These are phyloP conservation scores for Ornithorhynchus anatinus DNA, from an alignment of 2,113 vertebrate species.

Conservation along the genomic window DNA sequence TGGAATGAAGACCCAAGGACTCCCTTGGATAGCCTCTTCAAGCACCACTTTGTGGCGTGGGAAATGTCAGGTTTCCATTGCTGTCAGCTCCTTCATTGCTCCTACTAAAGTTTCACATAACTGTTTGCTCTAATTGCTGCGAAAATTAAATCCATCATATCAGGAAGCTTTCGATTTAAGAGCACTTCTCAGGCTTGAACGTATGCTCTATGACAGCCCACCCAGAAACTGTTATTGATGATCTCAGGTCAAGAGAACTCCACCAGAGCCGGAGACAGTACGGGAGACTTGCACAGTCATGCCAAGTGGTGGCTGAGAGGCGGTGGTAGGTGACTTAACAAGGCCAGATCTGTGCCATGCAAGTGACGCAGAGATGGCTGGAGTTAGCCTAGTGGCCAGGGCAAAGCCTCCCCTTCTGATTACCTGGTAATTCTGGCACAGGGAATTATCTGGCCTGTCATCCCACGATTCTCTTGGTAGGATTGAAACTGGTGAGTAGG, in stretches of 20 bases:
- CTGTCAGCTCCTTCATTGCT: constrained; percentile 41
- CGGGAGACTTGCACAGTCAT: not conserved
- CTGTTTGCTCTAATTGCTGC: constrained; percentile 52
- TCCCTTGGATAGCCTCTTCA: constrained; percentile 55
- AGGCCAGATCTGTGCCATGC: no score
- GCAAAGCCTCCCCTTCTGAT: no score
- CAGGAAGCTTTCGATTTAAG: constrained; percentile 29
- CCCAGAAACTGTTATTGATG: not conserved
- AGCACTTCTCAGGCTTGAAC: not conserved
- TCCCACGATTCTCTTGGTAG: no score
- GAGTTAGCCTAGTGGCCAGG: no score
- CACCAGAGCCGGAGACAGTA: not conserved
- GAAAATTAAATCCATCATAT: constrained; percentile 41
- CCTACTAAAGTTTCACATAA: constrained; percentile 13
- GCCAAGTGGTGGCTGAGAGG: not conserved
- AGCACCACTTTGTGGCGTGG: constrained; percentile 48
- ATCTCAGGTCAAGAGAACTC: not conserved
- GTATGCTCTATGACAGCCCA: not conserved
- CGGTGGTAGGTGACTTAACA: not conserved
- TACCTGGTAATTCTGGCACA: no score
- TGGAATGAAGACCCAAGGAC: constrained; percentile 40
- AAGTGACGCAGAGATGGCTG: no score
- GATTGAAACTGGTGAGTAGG: no score
- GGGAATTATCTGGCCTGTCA: no score
- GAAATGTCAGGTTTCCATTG: constrained; percentile 60